Evolutionary conservation across 2,797 vertebrate species (phyloP).

Genomic region (Coregonus ussuriensis): DNA sequence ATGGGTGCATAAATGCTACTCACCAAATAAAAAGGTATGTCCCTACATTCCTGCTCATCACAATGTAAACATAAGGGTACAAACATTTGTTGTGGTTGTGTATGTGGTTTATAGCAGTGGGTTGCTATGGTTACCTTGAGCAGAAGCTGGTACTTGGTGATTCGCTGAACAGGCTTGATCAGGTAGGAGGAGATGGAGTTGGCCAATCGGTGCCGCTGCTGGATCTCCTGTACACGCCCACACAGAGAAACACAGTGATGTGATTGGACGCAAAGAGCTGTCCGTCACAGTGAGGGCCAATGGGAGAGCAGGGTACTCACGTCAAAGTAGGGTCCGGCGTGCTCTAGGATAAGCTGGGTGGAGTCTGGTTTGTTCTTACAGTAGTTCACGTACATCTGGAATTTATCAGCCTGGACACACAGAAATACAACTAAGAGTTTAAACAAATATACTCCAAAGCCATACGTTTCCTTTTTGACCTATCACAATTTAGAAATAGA

Average conservation of each 20-base stretch:
- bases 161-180: slow-evolving; percentile 98
- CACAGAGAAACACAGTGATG: slow-evolving; percentile 22
- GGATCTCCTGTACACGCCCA: slow-evolving; percentile 84
- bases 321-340: slow-evolving; percentile 96
- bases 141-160: slow-evolving; percentile 98
- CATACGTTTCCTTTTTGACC: no score
- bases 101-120: background rate
- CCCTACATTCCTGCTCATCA: background rate
- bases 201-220: slow-evolving; percentile 92
- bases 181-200: slow-evolving; percentile 98
- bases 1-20: background rate
- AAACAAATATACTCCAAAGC: background rate
- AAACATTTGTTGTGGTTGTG: background rate
- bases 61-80: background rate
- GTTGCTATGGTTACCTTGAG: slow-evolving; percentile 80
- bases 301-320: slow-evolving; percentile 73
- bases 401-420: slow-evolving; percentile 89
- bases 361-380: slow-evolving; percentile 99
- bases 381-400: slow-evolving; percentile 99
- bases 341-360: slow-evolving; percentile 95
- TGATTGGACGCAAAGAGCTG: background rate
- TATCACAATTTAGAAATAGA: no score
- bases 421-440: slow-evolving; percentile 13
- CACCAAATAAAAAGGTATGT: background rate
- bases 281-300: background rate